Percentiles rank a stretch among this genome's conserved stretches.
Evolutionary conservation across 2,113 vertebrate species (phyloP).

Genomic region (Haplochromis vanheusdeni): DNA sequence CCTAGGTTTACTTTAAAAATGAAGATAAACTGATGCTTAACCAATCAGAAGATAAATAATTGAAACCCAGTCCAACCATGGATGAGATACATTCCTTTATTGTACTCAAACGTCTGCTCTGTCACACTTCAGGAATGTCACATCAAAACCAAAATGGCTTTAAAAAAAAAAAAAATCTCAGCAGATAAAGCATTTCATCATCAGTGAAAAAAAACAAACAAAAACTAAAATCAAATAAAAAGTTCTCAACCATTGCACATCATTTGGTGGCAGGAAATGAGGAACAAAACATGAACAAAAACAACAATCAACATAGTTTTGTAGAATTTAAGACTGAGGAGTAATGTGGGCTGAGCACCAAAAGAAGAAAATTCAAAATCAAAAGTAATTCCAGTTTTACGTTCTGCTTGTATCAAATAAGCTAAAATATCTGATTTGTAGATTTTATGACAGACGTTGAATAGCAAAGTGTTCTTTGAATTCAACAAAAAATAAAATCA

Average conservation of each 20-base stretch:
- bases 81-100: conserved; percentile 88
- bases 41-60: not conserved
- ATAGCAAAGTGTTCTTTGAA: not conserved
- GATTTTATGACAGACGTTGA: not conserved
- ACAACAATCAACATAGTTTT: not conserved
- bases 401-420: not conserved
- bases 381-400: conserved; percentile 1
- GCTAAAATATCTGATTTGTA: not conserved
- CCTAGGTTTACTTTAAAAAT: not conserved
- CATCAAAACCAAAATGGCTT: conserved; percentile 73
- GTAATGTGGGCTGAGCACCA: conserved; percentile 40
- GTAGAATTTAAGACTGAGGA: not conserved
- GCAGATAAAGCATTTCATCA: conserved; percentile 58
- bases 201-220: not conserved
- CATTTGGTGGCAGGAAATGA: conserved; percentile 52
- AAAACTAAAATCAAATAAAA: conserved; percentile 67
- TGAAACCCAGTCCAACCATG: not conserved
- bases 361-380: conserved; percentile 16
- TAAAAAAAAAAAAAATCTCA: conserved; percentile 44
- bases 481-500: not conserved
- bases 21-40: not conserved
- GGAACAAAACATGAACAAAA: conserved; percentile 32
- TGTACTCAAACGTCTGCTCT: conserved; percentile 80
- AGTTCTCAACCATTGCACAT: conserved; percentile 69
- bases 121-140: conserved; percentile 75